These are phyloP conservation scores for Habrosyne pyritoides DNA, from an alignment of 2,888 invertebrate species.

Conservation along the genomic window DNA sequence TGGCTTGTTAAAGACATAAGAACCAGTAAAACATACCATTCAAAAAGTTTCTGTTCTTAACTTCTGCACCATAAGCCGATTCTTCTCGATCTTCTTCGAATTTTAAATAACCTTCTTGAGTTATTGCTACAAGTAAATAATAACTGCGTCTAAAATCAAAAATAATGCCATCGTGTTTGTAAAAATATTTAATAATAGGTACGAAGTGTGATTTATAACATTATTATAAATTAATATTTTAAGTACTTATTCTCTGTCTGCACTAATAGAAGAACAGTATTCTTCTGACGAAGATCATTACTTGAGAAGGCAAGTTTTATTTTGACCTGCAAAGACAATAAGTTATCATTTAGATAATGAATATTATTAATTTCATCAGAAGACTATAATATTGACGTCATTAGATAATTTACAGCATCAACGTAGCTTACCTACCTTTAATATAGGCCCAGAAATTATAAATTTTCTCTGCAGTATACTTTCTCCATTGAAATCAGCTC, in stretches of 20 bases:
- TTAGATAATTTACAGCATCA: no score
- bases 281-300: slow-evolving; percentile 89
- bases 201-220: no score
- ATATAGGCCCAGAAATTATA: slow-evolving; percentile 87
- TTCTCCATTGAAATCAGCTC: slow-evolving; percentile 94
- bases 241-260: slow-evolving; percentile 92
- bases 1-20: no score
- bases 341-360: neutral
- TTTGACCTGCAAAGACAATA: slow-evolving; percentile 85
- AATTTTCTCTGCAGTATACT: slow-evolving; percentile 92
- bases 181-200: neutral
- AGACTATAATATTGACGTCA: no score
- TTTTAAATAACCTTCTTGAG: slow-evolving; percentile 91
- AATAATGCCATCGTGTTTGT: neutral
- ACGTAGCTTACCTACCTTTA: slow-evolving; percentile 54
- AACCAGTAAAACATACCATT: slow-evolving; percentile 86
- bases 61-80: slow-evolving; percentile 87
- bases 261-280: slow-evolving; percentile 89
- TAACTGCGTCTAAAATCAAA: slow-evolving; percentile 87
- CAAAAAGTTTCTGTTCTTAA: slow-evolving; percentile 90
- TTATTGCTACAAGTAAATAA: slow-evolving; percentile 91
- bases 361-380: no score
- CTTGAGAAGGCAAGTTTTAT: slow-evolving; percentile 94
- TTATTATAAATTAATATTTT: neutral
- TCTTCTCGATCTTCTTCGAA: slow-evolving; percentile 94